Percentiles rank a stretch among this genome's conserved stretches.
These are phyloP conservation scores for Rallus limicola DNA, from an alignment of 2,113 vertebrate species.

Conservation along the genomic window DNA sequence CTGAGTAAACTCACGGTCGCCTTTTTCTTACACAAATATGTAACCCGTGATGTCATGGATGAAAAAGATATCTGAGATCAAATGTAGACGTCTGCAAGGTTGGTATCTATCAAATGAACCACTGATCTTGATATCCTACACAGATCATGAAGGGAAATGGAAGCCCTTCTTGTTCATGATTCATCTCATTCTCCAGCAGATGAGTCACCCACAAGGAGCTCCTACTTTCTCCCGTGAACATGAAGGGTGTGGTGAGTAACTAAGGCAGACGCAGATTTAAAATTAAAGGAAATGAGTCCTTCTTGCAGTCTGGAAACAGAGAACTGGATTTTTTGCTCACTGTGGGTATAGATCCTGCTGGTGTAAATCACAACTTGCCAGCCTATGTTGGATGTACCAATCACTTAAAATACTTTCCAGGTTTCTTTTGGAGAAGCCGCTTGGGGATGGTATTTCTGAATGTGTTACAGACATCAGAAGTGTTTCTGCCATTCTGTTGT, in stretches of 20 bases:
- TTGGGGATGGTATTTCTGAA: not conserved
- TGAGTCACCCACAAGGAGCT: not conserved
- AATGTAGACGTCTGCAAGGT: not conserved
- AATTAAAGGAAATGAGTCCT: constrained; percentile 4
- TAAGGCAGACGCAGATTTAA: not conserved
- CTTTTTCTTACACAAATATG: not conserved
- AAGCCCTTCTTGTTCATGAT: not conserved
- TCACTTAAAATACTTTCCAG: not conserved
- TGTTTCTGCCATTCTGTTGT: not conserved
- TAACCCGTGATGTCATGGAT: not conserved
- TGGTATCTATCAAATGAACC: not conserved
- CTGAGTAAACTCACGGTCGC: not conserved
- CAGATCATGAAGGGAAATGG: not conserved
- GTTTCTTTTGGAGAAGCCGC: not conserved
- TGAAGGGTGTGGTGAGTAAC: not conserved
- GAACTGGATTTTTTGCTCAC: not conserved
- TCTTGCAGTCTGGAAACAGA: not conserved
- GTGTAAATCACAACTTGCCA: not conserved
- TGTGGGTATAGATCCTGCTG: not conserved
- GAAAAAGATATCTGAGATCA: not conserved
- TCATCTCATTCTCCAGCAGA: not conserved
- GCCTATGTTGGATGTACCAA: not conserved
- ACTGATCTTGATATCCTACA: not conserved
- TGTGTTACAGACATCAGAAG: not conserved
- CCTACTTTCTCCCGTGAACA: constrained; percentile 1